Base-by-base conservation (phyloP, 2,888 invertebrate genomes). In the Bellardia pandia region DNA sequence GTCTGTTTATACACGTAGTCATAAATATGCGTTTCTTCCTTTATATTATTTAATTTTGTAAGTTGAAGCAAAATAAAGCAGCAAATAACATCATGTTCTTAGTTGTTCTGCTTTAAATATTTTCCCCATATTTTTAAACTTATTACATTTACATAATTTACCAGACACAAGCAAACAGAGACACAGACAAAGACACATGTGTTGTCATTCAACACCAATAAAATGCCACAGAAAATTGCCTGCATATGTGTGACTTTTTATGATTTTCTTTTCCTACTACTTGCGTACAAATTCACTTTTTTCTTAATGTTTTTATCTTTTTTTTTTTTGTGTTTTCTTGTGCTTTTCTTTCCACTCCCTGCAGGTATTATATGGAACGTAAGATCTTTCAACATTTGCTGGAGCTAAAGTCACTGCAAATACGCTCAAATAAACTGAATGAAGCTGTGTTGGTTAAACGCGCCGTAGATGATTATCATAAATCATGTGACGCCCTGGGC, bases 301-400 rank as follows among this genome's bases (percentile, higher is more conserved):
- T 23, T 64, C 51, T 66, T 68, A 33, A 42, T 42, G 14, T 71
- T 76, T 60, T 42, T 74, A 30, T 76, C 7, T 60, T 48, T 64
- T 48, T 71, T 58, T 66, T 51, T 72, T 66, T 45, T 45, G 11
- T 45, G 3, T 45, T 11, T 45, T 45, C 11, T 45, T 11, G 11
- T 68, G 68, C 14, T 86, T 72, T 76, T 75, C 23, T 64, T 76
- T 48, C 56, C 71, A 23, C 77, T 48, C 51, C 82, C 91, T 94
- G 86, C 93, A 96, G 98, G 92, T 98, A 98, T 93, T 97, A 98
- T 90, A 95, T 98, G 91, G 98, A 98, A 93, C 95, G 98, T 85
- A 97, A 98, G 92, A 97, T 98, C 90, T 98, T 99, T 93, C 98
- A 98, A 92, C 98, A 98, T 93, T 94, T 99, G 82, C 95, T 98